These are phyloP conservation scores for Drosophila melanocephala DNA, from an alignment of 2,888 invertebrate species.

Conservation along the genomic window DNA sequence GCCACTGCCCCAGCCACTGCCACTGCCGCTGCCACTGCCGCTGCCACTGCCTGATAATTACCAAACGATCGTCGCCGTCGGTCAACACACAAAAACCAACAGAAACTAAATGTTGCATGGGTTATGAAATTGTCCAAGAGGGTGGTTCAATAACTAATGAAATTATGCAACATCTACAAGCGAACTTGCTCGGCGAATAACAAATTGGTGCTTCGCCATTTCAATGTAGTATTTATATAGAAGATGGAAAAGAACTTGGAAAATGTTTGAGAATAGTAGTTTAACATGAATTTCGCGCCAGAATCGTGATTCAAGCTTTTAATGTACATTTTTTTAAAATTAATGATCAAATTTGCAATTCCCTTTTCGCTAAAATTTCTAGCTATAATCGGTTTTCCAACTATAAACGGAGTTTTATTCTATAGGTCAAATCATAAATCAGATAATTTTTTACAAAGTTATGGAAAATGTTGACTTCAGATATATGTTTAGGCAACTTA, in stretches of 20 bases:
- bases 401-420: background rate
- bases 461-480: no score
- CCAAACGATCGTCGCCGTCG: constrained; percentile 24
- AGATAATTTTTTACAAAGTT: no score
- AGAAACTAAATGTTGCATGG: constrained; percentile 23
- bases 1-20: constrained; percentile 9
- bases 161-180: background rate
- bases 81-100: constrained; percentile 19
- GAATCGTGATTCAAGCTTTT: background rate
- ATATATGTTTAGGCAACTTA: no score
- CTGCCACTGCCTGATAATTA: constrained; percentile 40
- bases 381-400: no score
- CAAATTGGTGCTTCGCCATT: background rate
- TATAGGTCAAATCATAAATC: background rate
- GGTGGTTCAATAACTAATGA: constrained; percentile 2
- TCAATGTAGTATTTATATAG: background rate
- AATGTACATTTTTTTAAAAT: background rate
- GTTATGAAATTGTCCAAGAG: constrained; percentile 23
- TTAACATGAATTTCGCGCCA: background rate
- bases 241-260: background rate
- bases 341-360: no score
- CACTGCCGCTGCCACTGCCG: background rate
- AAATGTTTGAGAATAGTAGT: background rate
- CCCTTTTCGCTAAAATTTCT: no score
- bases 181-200: background rate